Evolutionary conservation across 2,797 vertebrate genomes (phyloP), one percentile per base, ranked within the genome.

Genomic region (Toxotes lorentzi): DNA sequence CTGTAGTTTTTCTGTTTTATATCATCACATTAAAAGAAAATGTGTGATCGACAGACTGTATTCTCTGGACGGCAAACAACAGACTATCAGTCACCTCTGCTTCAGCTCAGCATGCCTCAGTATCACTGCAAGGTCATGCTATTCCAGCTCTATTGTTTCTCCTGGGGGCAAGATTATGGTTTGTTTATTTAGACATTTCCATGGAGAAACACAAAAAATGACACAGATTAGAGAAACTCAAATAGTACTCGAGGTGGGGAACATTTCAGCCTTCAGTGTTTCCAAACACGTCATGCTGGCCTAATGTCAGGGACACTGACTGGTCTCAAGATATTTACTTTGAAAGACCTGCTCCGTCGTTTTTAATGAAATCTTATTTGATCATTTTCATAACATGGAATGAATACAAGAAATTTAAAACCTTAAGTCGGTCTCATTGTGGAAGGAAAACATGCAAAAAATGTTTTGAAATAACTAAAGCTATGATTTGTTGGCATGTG

Each of bases 121-220:
- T 73, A 58, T 84, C 63, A 4, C 54, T 34, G 17, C 70, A 68
- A 88, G 79, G 79, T 76, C 80, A 60, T n/a, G 48, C 45, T 57
- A 62, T 41, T 76, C 70, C 48, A 45, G 45, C n/a, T 43, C 57
- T 54, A 76, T 71, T 74, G 81, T 80, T 80, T 79, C 64, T 72
- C 61, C 64, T 60, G 11, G 1, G 59, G 43, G 30, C 7, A 6
- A 87, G 82, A 89, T 87, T 70, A 78, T 9, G 30, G 32, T 56
- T 68, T 84, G 80, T 71, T 76, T 89, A 59, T 81, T 85, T 80
- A 68, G 73, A 75, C 67, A 82, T 87, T 72, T 72, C 85, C 64
- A 88, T 67, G 69, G 81, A 78, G 73, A 88, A 70, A 75, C 43
- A 8, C 14, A 70, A 66, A 79, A 30, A 86, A 58, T 57, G 27